Evolutionary conservation across 2,113 vertebrate genomes (phyloP).

Genomic region (Gasterosteus nipponicus): DNA sequence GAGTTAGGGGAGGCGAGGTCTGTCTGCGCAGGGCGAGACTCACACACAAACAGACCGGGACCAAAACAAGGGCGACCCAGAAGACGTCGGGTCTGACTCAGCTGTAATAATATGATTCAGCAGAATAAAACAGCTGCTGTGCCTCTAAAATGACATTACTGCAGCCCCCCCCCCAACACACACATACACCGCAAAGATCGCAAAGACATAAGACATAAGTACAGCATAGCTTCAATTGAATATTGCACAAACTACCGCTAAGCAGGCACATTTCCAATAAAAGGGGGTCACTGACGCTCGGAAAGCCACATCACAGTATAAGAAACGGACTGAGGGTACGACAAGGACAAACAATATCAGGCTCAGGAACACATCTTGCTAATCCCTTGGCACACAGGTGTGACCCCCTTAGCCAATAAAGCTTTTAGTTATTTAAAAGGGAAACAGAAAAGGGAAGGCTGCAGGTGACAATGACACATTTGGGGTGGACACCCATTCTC

Average conservation of each 20-base stretch:
- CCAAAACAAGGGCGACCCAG: slow-evolving; percentile 56
- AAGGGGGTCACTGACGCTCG: slow-evolving; percentile 52
- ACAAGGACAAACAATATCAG: slow-evolving; percentile 65
- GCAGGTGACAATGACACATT: slow-evolving; percentile 56
- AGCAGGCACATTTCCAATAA: slow-evolving; percentile 59
- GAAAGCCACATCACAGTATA: slow-evolving; percentile 44
- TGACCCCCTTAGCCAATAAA: slow-evolving; percentile 70
- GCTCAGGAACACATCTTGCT: slow-evolving; percentile 53
- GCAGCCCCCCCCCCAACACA: slow-evolving; percentile 12
- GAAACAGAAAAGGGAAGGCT: slow-evolving; percentile 40
- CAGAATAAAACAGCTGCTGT: slow-evolving; percentile 44
- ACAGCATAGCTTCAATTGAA: slow-evolving; percentile 49
- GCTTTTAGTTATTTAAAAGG: slow-evolving; percentile 56
- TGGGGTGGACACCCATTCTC: slow-evolving; percentile 11
- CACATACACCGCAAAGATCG: slow-evolving; percentile 33
- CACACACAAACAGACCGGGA: slow-evolving; percentile 18
- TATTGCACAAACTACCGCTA: slow-evolving; percentile 51
- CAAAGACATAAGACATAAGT: slow-evolving; percentile 36
- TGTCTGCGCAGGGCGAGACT: slow-evolving; percentile 53
- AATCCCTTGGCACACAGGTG: slow-evolving; percentile 64
- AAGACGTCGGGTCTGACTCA: slow-evolving; percentile 35
- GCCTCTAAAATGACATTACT: slow-evolving; percentile 39
- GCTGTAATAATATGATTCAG: slow-evolving; percentile 47
- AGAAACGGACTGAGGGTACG: slow-evolving; percentile 25
- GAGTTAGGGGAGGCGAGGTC: slow-evolving; percentile 70